Base-by-base conservation (phyloP, 2,888 invertebrate genomes). In the Andrena trimmerana region DNA sequence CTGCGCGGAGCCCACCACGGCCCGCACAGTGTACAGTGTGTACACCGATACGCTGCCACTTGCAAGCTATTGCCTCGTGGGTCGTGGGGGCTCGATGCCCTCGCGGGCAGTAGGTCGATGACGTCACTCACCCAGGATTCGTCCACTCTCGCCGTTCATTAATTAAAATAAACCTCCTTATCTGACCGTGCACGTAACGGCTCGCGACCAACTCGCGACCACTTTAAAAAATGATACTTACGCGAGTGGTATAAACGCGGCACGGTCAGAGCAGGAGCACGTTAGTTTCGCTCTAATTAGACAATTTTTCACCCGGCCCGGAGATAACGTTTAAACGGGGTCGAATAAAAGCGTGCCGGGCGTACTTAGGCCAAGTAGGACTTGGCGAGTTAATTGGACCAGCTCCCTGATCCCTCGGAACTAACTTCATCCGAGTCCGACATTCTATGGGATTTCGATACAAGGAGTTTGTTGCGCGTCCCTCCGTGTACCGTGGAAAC, bases 151-250 rank as follows among this genome's bases (percentile, higher is more conserved):
- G 73, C 70, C 66, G 73, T 71, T 65, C 76, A 57, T 60, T 81
- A 83, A 87, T 87, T 87, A 85, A 87, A 81, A 78, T 75, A 78
- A 74, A 69, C 77, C 54, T 81, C 75, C 87, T 85, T 83, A 83
- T 83, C 87, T 77, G 83, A 83, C 83, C 78, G 83, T 29, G 71
- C 80, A 62, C 76, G 84, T 71, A 65, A 80, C 36, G 63, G 48
- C 76, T 73, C 65, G 52, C 69, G 59, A 33, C 24, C 59, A 24
- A 63, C 13, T 72, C 57, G 16, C 48, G 62, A 42, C 48, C 62
- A n/a, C 8, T 80, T 83, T 50, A 54, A 81, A 83, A 60, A 83
- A 78, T 42, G 67, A 84, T 42, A 52, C 71, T 70, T 59, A 62
- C 65, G 67, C 74, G 50, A 60, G 48, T 57, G 57, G 86, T 24